Evolutionary conservation across 30 jellyfish, hydroid and myxozoan species (phyloP).

Genomic region (Rhopilema esculentum): DNA sequence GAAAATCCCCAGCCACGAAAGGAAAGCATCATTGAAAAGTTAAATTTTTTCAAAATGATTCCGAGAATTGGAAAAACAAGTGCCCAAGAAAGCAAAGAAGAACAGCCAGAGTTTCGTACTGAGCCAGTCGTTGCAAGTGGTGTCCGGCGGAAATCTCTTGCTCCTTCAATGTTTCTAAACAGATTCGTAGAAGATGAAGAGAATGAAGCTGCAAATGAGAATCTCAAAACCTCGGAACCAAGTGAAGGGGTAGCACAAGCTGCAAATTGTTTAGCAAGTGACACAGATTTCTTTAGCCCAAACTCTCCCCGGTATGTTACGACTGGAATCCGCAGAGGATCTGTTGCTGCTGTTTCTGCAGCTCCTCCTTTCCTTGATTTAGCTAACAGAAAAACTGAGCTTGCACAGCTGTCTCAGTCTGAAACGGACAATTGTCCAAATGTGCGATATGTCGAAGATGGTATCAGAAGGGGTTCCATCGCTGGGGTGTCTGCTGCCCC

Average conservation of each 20-base stretch:
- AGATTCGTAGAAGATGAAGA: not conserved
- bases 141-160: slow-evolving; percentile 61
- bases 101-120: not conserved
- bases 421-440: not conserved
- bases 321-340: slow-evolving; percentile 69
- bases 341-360: slow-evolving; percentile 77
- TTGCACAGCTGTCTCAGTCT: not conserved
- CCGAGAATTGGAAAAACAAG: slow-evolving; percentile 27
- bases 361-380: slow-evolving; percentile 62
- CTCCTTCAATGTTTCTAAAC: slow-evolving; percentile 47
- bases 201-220: not conserved
- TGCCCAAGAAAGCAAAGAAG: not conserved
- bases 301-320: slow-evolving; percentile 52
- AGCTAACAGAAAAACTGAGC: not conserved
- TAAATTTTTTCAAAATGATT: slow-evolving; percentile 48
- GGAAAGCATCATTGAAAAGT: slow-evolving; percentile 63
- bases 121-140: slow-evolving; percentile 24
- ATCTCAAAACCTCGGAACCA: no score
- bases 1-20: slow-evolving; percentile 10
- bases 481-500: slow-evolving; percentile 78
- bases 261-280: not conserved
- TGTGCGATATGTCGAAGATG: slow-evolving; percentile 47
- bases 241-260: no score
- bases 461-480: slow-evolving; percentile 66
- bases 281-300: not conserved